Evolutionary conservation across 2,113 vertebrate genomes (phyloP).

Genomic region (Phrynosoma platyrhinos): DNA sequence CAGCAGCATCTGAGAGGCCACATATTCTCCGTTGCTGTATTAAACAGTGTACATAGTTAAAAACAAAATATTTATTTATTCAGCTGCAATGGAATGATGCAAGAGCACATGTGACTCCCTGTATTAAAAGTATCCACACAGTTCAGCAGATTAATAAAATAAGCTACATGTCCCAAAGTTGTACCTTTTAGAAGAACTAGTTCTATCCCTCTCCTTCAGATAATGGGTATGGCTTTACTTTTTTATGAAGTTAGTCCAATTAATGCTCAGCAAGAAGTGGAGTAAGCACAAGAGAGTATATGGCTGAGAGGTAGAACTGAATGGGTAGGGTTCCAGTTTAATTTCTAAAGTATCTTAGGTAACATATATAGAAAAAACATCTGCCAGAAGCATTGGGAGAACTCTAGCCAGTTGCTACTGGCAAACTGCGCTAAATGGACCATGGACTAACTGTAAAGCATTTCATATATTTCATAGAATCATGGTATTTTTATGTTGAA

Average conservation of each 20-base stretch:
- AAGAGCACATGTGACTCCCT: not conserved
- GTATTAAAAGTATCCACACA: not conserved
- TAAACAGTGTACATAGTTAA: not conserved
- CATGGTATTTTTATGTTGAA: too few species aligned
- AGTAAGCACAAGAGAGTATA: too few species aligned
- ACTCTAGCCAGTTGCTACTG: not conserved
- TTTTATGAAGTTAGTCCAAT: too few species aligned
- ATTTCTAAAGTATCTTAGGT: not conserved
- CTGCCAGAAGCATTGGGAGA: not conserved
- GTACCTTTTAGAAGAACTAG: not conserved
- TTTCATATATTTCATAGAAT: not conserved
- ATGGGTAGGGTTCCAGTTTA: too few species aligned
- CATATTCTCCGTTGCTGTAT: not conserved
- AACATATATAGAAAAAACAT: not conserved
- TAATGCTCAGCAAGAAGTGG: too few species aligned
- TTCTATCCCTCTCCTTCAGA: not conserved
- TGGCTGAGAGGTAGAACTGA: too few species aligned
- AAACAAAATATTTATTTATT: not conserved
- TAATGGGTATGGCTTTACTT: not conserved
- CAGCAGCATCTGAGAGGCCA: too few species aligned
- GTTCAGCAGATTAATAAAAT: not conserved
- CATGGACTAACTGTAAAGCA: not conserved
- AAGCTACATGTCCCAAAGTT: not conserved
- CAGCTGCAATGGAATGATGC: too few species aligned
- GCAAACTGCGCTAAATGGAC: not conserved